Conservation (phyloP, 1,140 invertebrate species). For the Tetragnatha versicolor region DNA sequence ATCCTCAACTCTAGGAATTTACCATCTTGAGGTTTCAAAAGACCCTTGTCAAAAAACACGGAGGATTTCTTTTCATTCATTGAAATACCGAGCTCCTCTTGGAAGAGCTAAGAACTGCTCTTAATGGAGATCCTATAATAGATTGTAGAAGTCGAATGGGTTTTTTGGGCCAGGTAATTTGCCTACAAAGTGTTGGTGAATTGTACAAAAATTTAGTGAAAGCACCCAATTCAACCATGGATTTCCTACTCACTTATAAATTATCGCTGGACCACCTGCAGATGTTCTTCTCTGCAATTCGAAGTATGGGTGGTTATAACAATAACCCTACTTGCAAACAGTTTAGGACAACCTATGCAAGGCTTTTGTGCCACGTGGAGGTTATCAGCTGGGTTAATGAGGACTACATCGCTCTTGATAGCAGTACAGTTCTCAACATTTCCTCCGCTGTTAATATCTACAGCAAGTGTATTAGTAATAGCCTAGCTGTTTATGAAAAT, state of each 20-base stretch:
- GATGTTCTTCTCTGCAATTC: background rate
- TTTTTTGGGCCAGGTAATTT: background rate
- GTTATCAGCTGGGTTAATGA: background rate
- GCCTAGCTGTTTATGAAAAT: background rate
- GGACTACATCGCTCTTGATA: background rate
- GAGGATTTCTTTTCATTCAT: background rate
- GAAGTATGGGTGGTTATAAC: background rate
- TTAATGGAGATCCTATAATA: background rate
- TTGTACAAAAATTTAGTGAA: background rate
- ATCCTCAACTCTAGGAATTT: background rate
- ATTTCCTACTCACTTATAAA: background rate
- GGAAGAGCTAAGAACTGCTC: background rate
- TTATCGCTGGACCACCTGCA: background rate
- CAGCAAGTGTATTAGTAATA: background rate
- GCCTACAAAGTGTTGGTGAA: background rate
- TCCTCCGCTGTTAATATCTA: background rate
- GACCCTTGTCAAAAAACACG: background rate
- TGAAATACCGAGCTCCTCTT: background rate
- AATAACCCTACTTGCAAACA: background rate
- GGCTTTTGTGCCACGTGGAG: background rate
- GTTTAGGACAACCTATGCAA: background rate
- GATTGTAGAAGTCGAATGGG: background rate
- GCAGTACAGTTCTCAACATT: background rate
- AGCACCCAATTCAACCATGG: background rate
- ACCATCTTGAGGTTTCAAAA: background rate